Percentiles rank a stretch among this genome's conserved stretches.
Conservation (phyloP, 2,113 vertebrate genomes). For the Brevimyrus niger region DNA sequence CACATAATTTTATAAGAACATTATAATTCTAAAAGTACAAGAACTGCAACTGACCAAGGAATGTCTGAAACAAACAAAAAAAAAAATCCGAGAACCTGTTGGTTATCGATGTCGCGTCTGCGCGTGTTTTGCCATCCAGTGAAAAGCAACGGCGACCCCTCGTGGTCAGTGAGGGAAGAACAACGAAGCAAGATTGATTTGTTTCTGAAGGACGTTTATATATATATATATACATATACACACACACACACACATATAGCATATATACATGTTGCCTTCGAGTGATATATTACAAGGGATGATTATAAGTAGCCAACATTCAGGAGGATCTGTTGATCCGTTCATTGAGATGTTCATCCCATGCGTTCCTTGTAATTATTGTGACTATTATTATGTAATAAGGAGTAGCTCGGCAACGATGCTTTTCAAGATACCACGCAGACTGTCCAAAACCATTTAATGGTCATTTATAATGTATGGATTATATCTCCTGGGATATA, state of each 20-base stretch:
- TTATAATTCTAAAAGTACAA: background rate
- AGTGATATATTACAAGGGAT: background rate
- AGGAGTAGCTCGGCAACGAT: background rate
- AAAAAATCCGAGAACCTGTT: background rate
- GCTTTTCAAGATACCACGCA: background rate
- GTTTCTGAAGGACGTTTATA: background rate
- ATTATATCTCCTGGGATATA: background rate
- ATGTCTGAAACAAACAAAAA: background rate
- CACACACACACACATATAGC: too few species aligned
- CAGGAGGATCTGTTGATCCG: background rate
- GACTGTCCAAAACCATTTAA: background rate
- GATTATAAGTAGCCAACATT: background rate
- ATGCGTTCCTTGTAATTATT: background rate
- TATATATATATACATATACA: too few species aligned
- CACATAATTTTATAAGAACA: background rate
- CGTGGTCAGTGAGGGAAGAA: conserved; percentile 7
- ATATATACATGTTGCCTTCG: background rate
- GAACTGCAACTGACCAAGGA: background rate
- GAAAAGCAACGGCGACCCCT: conserved; percentile 26
- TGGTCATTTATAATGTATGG: background rate
- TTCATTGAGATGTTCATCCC: background rate
- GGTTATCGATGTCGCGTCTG: background rate
- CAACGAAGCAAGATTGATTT: background rate
- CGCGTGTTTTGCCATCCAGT: background rate
- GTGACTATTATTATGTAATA: background rate